Conservation (phyloP, 2,888 invertebrate genomes). For the Sepioteuthis lessoniana region DNA sequence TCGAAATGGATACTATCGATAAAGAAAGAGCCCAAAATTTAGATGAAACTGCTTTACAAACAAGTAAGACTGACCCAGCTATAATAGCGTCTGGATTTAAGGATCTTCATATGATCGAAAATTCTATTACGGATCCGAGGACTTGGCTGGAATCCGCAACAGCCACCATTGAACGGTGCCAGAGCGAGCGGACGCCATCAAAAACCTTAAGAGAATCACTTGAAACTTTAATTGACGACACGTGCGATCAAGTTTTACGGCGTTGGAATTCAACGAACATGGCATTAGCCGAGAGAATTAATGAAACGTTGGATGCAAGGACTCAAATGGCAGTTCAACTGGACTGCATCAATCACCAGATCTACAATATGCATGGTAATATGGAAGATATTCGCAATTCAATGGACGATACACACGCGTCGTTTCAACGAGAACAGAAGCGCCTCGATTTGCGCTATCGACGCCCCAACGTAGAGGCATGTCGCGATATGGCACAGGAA, state of each 20-base stretch:
- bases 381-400: not conserved
- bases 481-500: not conserved
- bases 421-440: not conserved
- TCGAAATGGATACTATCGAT: not conserved
- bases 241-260: not conserved
- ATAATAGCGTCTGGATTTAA: not conserved
- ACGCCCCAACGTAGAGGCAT: not conserved
- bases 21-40: not conserved
- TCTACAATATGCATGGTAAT: not conserved
- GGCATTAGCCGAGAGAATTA: not conserved
- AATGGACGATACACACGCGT: not conserved
- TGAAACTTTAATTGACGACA: not conserved
- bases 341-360: not conserved
- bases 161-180: not conserved
- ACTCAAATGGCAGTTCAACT: not conserved
- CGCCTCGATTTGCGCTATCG: not conserved
- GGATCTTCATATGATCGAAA: not conserved
- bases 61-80: not conserved
- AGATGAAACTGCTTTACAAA: not conserved
- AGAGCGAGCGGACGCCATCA: not conserved
- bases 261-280: not conserved
- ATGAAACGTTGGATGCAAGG: not conserved
- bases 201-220: not conserved
- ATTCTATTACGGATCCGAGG: not conserved
- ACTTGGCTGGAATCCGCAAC: not conserved